Evolutionary conservation across 2,888 invertebrate species (phyloP).

Genomic region (Callinectes sapidus): DNA sequence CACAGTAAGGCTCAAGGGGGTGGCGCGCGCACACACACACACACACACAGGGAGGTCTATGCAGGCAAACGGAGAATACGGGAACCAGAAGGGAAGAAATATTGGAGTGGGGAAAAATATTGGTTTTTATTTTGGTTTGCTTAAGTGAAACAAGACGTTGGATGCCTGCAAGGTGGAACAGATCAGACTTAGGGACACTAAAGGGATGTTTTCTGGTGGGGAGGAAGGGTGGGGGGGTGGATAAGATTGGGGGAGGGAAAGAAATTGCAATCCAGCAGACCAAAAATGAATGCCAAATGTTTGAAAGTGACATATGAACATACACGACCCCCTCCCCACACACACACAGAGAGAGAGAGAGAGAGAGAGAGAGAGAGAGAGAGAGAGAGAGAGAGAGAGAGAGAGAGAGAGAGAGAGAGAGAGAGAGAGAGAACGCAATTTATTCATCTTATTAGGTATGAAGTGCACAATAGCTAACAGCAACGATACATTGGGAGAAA

Average conservation of each 20-base stretch:
- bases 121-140: background rate
- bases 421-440: background rate
- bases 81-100: background rate
- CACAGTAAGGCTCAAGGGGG: conserved; percentile 78
- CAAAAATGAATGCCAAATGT: background rate
- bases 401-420: background rate
- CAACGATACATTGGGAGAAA: background rate
- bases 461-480: background rate
- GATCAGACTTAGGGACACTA: background rate
- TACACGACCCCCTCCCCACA: no score
- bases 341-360: no score
- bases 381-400: background rate
- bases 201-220: background rate
- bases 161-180: background rate
- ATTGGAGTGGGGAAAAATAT: background rate
- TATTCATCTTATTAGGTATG: background rate
- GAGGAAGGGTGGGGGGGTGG: background rate
- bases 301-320: no score
- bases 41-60: background rate
- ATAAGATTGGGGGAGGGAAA: background rate
- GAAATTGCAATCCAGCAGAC: background rate
- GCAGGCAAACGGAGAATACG: background rate
- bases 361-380: background rate
- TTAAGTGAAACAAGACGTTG: background rate
- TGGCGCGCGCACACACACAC: no score